Evolutionary conservation across 1,140 invertebrate species (phyloP).

Genomic region (Bicyclus anynana): DNA sequence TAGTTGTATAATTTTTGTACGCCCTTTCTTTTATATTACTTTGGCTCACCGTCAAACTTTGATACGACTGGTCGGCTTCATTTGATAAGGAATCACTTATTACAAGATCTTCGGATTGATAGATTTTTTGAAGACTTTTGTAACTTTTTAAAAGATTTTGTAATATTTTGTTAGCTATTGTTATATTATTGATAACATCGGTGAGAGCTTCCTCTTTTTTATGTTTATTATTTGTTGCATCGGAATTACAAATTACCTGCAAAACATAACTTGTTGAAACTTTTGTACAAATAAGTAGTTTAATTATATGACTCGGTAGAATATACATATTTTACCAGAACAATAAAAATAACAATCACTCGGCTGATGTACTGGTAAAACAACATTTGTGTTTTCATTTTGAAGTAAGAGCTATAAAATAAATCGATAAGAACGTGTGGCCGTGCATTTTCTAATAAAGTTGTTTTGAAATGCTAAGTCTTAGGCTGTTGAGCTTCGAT

Average conservation of each 20-base stretch:
- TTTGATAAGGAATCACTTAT: constrained; percentile 25
- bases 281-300: background rate
- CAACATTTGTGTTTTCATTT: constrained; percentile 1
- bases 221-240: background rate
- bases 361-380: background rate
- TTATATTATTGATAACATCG: constrained; percentile 45
- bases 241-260: constrained; percentile 2
- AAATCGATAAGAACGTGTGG: constrained; percentile 3
- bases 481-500: no score
- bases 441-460: background rate
- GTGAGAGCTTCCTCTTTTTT: constrained; percentile 25
- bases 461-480: background rate
- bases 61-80: constrained; percentile 28
- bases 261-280: background rate
- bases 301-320: background rate
- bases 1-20: constrained; percentile 7
- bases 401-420: constrained; percentile 5
- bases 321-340: constrained; percentile 2
- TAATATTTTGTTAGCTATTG: constrained; percentile 40
- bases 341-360: background rate
- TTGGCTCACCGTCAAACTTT: constrained; percentile 10
- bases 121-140: constrained; percentile 39
- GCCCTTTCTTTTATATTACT: constrained; percentile 7
- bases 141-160: constrained; percentile 47
- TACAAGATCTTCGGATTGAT: constrained; percentile 30